A percentile compares a stretch with the other conserved stretches of the same genome.
Conservation (phyloP, 2,113 vertebrate genomes). For the Sinosuthora webbiana region DNA sequence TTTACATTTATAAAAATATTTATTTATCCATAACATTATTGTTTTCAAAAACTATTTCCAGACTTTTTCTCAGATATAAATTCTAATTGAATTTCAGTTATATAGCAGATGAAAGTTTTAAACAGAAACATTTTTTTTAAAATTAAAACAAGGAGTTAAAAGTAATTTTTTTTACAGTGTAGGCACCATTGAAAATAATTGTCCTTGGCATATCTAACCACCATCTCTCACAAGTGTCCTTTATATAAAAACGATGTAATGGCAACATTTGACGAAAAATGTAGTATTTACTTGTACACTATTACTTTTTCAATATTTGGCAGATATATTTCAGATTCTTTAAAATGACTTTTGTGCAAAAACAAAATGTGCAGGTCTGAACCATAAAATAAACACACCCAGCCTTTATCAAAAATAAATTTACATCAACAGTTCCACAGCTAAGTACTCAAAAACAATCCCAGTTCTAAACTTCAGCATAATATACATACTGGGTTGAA, state of each 20-base stretch:
- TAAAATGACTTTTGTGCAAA: slow-evolving; percentile 75
- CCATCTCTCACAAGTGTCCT: slow-evolving; percentile 65
- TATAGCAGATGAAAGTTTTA: slow-evolving; percentile 70
- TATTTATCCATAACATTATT: slow-evolving; percentile 79
- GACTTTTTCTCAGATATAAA: slow-evolving; percentile 74
- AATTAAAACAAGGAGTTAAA: slow-evolving; percentile 76
- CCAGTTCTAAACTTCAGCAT: slow-evolving; percentile 73
- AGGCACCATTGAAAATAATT: slow-evolving; percentile 77
- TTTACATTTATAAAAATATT: slow-evolving; percentile 87
- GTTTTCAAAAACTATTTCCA: slow-evolving; percentile 81
- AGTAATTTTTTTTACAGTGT: slow-evolving; percentile 72
- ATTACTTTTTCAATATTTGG: slow-evolving; percentile 74
- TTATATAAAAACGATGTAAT: slow-evolving; percentile 69
- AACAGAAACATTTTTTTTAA: slow-evolving; percentile 72
- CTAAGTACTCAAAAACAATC: slow-evolving; percentile 74
- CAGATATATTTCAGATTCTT: slow-evolving; percentile 70
- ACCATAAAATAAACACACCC: slow-evolving; percentile 74
- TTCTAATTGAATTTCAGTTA: slow-evolving; percentile 72
- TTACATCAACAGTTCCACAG: slow-evolving; percentile 73
- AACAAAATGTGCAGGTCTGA: slow-evolving; percentile 72
- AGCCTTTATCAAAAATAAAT: slow-evolving; percentile 76
- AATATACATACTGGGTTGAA: slow-evolving; percentile 75
- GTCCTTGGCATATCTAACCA: slow-evolving; percentile 75
- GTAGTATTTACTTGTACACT: slow-evolving; percentile 62
- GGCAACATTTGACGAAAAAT: slow-evolving; percentile 65